These are phyloP conservation scores for Trinectes maculatus DNA, from an alignment of 2,113 vertebrate species.

Conservation along the genomic window DNA sequence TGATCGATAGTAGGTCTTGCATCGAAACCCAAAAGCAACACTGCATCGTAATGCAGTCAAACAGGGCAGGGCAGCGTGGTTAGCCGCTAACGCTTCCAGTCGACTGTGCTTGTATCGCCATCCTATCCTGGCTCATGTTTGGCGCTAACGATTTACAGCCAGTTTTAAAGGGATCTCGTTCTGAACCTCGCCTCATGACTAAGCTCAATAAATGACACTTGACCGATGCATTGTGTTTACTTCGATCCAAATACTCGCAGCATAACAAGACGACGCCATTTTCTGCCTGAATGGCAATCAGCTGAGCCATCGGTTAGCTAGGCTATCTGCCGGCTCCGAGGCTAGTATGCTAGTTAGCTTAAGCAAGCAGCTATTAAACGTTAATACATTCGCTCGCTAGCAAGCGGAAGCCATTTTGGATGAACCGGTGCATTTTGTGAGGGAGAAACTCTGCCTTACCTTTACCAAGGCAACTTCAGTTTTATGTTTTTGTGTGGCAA, in stretches of 20 bases:
- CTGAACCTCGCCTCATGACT: accelerated
- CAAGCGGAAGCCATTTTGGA: slow-evolving; percentile 82
- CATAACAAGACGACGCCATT: slow-evolving; percentile 72
- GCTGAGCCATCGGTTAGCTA: slow-evolving; percentile 37
- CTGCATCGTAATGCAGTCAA: slow-evolving; percentile 25
- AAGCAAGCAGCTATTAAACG: slow-evolving; percentile 7
- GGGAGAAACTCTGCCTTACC: slow-evolving; percentile 71
- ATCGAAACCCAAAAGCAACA: not conserved
- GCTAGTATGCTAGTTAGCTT: slow-evolving; percentile 47
- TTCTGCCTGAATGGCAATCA: slow-evolving; percentile 61
- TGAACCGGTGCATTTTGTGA: slow-evolving; percentile 50
- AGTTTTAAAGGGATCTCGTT: not conserved
- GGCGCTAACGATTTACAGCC: not conserved
- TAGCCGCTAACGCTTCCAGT: slow-evolving; percentile 20
- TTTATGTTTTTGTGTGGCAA: slow-evolving; percentile 66
- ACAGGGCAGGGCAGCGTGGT: slow-evolving; percentile 31
- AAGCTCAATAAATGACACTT: accelerated
- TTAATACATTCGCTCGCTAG: slow-evolving; percentile 25
- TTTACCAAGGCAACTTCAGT: slow-evolving; percentile 82
- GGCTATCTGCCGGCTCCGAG: slow-evolving; percentile 33
- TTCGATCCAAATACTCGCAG: not conserved
- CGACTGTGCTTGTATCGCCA: not conserved
- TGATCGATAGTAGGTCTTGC: not conserved
- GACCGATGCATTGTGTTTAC: not conserved
- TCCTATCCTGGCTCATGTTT: not conserved